phyloP scores from a whole-genome alignment of 2,797 vertebrate genomes.

The Spinibarbus caldwelli region DNA sequence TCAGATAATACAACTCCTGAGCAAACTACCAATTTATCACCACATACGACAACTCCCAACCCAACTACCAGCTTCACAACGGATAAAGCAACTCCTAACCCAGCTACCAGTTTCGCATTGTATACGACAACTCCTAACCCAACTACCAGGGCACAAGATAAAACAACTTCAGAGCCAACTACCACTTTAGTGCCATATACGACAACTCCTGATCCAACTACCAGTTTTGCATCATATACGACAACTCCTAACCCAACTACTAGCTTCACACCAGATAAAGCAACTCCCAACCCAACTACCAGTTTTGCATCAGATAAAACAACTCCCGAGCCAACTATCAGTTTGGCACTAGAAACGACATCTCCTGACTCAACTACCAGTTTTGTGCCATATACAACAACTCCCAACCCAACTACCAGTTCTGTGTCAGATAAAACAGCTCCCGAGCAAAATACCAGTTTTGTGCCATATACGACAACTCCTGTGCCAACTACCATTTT shows the following conservation, averaged over 20 bases:
- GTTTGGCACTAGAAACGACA: no score
- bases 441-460: background rate
- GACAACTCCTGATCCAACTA: background rate
- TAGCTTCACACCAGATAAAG: accelerated
- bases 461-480: accelerated
- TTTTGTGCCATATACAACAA: background rate
- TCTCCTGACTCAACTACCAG: no score
- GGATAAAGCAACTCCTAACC: background rate
- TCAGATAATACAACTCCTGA: accelerated
- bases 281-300: no score
- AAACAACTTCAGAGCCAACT: no score
- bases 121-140: accelerated
- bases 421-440: accelerated
- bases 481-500: background rate
- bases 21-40: background rate
- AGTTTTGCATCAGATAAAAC: no score
- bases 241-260: no score
- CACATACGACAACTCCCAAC: accelerated
- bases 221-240: accelerated
- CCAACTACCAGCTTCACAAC: accelerated
- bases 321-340: no score
- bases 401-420: background rate
- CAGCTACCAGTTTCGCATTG: background rate
- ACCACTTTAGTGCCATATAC: accelerated
- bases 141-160: no score